Evolutionary conservation across 1,140 invertebrate genomes (phyloP).

Genomic region (Trichoplusia ni): DNA sequence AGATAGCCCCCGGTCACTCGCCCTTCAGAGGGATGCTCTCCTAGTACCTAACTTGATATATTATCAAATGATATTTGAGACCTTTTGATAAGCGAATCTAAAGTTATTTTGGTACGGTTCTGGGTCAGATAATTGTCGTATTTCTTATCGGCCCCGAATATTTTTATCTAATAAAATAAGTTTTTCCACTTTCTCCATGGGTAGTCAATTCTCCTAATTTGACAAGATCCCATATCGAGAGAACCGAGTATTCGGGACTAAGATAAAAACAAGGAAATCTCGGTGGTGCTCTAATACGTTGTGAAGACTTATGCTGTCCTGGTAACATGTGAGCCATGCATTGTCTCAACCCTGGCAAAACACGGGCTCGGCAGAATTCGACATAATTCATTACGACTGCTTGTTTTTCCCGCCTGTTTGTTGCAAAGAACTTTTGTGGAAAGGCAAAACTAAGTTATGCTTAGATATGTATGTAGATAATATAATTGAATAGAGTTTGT

Average conservation of each 20-base stretch:
- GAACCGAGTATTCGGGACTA: not conserved
- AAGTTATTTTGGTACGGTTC: conserved; percentile 6
- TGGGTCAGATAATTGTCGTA: conserved; percentile 6
- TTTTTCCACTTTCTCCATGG: no score
- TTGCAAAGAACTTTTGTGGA: conserved; percentile 19
- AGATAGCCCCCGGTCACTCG: conserved; percentile 52
- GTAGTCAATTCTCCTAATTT: no score
- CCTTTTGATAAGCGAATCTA: conserved; percentile 28
- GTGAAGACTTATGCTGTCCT: not conserved
- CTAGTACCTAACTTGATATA: conserved; percentile 37
- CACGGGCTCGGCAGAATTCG: conserved; percentile 1
- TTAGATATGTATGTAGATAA: conserved; percentile 13
- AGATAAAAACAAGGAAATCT: not conserved
- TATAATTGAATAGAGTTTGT: conserved; percentile 15
- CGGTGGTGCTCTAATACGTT: not conserved
- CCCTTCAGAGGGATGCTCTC: conserved; percentile 35
- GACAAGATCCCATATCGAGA: not conserved
- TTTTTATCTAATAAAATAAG: no score
- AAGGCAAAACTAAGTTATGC: conserved; percentile 17
- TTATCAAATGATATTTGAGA: conserved; percentile 25
- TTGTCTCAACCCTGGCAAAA: not conserved
- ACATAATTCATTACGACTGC: conserved; percentile 45
- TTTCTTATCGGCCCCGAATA: not conserved
- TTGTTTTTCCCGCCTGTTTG: conserved; percentile 44
- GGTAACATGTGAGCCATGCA: not conserved